Percentiles rank a stretch among this genome's conserved stretches.
These are phyloP conservation scores for Pyrrhosoma nymphula DNA, from an alignment of 2,888 invertebrate genomes.

Conservation along the genomic window DNA sequence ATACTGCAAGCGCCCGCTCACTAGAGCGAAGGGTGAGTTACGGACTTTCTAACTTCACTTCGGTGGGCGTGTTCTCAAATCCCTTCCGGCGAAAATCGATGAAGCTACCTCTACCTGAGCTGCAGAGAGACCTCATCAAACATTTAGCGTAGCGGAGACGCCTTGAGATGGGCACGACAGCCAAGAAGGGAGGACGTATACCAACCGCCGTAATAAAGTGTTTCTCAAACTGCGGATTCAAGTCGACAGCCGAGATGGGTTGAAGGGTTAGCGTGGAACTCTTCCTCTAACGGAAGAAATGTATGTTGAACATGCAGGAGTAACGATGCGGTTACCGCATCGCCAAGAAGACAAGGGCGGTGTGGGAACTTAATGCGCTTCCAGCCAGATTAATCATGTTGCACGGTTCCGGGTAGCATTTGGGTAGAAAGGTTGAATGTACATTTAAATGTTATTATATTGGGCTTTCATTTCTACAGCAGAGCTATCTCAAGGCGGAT, in stretches of 20 bases:
- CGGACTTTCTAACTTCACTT: background rate
- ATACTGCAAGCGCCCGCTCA: background rate
- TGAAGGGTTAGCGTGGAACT: background rate
- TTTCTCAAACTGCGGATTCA: too few relatives aligned
- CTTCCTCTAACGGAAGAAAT: too few relatives aligned
- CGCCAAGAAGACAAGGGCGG: too few relatives aligned
- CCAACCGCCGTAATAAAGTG: background rate
- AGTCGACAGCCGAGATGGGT: background rate
- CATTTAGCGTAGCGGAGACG: background rate
- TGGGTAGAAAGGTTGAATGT: too few relatives aligned
- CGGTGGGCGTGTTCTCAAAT: background rate
- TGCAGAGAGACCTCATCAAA: background rate
- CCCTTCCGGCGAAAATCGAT: constrained; percentile 9
- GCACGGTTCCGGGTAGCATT: too few relatives aligned
- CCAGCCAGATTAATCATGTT: too few relatives aligned
- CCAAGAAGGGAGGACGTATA: background rate
- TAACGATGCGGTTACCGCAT: too few relatives aligned
- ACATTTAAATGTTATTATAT: too few relatives aligned
- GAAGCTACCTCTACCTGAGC: background rate
- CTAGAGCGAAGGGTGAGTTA: background rate
- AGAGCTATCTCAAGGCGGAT: too few relatives aligned
- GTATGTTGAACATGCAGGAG: too few relatives aligned
- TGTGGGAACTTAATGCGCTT: too few relatives aligned
- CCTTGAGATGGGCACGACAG: background rate
- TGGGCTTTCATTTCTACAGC: too few relatives aligned